Percentiles rank a stretch among this genome's conserved stretches.
These are phyloP conservation scores for Istiophorus platypterus DNA, from an alignment of 2,113 vertebrate species.

Conservation along the genomic window DNA sequence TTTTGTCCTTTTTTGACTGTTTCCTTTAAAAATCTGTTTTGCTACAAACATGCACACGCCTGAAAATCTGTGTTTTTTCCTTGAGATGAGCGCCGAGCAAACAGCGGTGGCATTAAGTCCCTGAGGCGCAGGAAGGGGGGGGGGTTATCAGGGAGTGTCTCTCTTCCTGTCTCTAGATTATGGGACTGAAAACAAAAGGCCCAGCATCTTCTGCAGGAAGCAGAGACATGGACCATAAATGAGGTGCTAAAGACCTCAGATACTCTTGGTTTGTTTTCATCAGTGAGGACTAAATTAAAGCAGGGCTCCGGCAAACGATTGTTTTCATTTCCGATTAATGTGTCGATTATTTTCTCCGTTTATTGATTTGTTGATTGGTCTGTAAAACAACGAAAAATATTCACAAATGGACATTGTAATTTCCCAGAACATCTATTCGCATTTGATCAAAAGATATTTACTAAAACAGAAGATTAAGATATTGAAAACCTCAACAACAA, in stretches of 20 bases:
- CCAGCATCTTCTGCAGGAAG: conserved; percentile 67
- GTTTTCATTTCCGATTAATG: too few species aligned
- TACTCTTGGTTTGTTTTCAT: conserved; percentile 5
- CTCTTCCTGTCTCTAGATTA: conserved; percentile 67
- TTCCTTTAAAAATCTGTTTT: conserved; percentile 43
- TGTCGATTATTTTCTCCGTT: too few species aligned
- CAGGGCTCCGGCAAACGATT: background rate
- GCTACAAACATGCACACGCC: conserved; percentile 5
- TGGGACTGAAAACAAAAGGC: conserved; percentile 74
- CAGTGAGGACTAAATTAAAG: background rate
- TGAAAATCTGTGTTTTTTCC: conserved; percentile 50
- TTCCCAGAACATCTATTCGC: too few species aligned
- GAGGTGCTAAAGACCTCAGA: conserved; percentile 26
- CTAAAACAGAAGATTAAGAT: too few species aligned
- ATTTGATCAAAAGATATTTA: too few species aligned
- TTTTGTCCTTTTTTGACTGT: conserved; percentile 11
- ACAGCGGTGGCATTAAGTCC: conserved; percentile 65
- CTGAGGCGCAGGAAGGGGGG: conserved; percentile 67
- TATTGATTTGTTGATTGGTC: background rate
- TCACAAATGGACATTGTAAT: too few species aligned
- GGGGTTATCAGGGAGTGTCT: conserved; percentile 75
- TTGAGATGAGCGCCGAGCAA: conserved; percentile 59
- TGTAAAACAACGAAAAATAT: background rate
- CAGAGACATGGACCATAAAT: conserved; percentile 45
- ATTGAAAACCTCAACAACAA: too few species aligned